phyloP scores from a whole-genome alignment of 2,888 invertebrate genomes.

The Gandaritis pyraliata region DNA sequence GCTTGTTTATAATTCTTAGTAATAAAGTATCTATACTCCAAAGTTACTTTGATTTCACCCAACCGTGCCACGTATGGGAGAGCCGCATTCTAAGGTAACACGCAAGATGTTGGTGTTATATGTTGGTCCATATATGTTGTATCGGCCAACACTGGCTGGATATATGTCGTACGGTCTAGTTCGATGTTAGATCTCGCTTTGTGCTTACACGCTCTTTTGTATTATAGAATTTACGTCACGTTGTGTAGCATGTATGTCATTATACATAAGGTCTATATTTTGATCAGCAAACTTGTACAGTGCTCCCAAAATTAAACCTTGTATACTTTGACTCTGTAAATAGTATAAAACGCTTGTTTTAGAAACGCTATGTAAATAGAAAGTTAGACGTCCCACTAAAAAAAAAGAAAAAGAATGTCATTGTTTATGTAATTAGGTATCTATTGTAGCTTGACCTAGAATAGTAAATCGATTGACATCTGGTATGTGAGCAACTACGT shows the following conservation, averaged over 20 bases:
- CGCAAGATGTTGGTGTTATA: slow-evolving; percentile 63
- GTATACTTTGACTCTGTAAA: slow-evolving; percentile 35
- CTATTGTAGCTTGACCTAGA: slow-evolving; percentile 53
- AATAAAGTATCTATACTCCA: slow-evolving; percentile 84
- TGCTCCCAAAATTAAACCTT: slow-evolving; percentile 17
- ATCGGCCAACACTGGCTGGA: slow-evolving; percentile 54
- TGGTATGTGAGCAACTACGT: slow-evolving; percentile 82
- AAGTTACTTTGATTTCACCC: slow-evolving; percentile 83
- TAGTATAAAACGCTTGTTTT: slow-evolving; percentile 37
- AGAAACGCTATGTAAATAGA: slow-evolving; percentile 28
- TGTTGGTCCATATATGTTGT: slow-evolving; percentile 65
- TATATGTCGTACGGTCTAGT: slow-evolving; percentile 73
- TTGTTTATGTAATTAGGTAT: slow-evolving; percentile 58
- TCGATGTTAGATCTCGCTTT: slow-evolving; percentile 75
- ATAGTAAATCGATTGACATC: slow-evolving; percentile 58
- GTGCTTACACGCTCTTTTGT: slow-evolving; percentile 63
- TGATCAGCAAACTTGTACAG: slow-evolving; percentile 1
- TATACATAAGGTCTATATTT: slow-evolving; percentile 31
- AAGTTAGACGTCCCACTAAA: slow-evolving; percentile 12
- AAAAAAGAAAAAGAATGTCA: slow-evolving; percentile 27
- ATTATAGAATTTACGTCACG: slow-evolving; percentile 47
- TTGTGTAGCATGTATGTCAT: slow-evolving; percentile 38
- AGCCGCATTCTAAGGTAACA: slow-evolving; percentile 78
- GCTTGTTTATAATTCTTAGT: slow-evolving; percentile 79
- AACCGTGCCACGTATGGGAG: slow-evolving; percentile 74